Conservation (phyloP, 2,797 vertebrate species). For the Austrolebias charrua region DNA sequence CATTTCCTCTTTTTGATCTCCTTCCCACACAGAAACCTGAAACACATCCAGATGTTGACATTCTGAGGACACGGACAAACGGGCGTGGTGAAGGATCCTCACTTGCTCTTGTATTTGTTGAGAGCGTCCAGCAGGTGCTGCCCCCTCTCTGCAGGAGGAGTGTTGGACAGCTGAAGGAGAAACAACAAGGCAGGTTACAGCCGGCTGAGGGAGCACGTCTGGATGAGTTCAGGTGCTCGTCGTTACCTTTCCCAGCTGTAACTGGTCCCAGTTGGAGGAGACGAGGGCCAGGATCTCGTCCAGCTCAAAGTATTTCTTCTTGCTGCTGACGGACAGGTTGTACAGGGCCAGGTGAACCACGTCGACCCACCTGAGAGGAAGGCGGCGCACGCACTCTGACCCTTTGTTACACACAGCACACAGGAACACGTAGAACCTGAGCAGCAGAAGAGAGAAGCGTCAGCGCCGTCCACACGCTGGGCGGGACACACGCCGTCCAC, state of each 20-base stretch:
- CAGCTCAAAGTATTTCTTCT: slow-evolving; percentile 97
- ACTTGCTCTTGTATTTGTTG: slow-evolving; percentile 98
- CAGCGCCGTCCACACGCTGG: background rate
- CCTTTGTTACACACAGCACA: slow-evolving; percentile 95
- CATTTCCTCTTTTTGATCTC: slow-evolving; percentile 98
- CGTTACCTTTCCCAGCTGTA: slow-evolving; percentile 92
- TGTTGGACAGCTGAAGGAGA: slow-evolving; percentile 83
- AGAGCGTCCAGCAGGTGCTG: slow-evolving; percentile 89
- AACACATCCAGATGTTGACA: background rate
- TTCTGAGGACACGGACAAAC: too few relatives aligned
- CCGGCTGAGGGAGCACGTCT: too few relatives aligned
- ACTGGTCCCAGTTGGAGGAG: slow-evolving; percentile 88
- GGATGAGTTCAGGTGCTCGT: background rate
- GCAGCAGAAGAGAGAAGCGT: slow-evolving; percentile 9
- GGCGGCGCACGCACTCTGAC: slow-evolving; percentile 89
- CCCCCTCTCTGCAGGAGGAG: slow-evolving; percentile 84
- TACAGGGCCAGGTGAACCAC: slow-evolving; percentile 93
- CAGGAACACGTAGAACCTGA: slow-evolving; percentile 92
- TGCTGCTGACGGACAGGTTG: slow-evolving; percentile 93
- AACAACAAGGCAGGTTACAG: too few relatives aligned
- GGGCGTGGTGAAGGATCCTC: slow-evolving; percentile 59
- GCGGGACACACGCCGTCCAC: too few relatives aligned
- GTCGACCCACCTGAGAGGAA: slow-evolving; percentile 94
- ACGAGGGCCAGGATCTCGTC: slow-evolving; percentile 93
- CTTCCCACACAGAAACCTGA: slow-evolving; percentile 93